Evolutionary conservation across 2,888 invertebrate species (phyloP).

Genomic region (Machimus atricapillus): DNA sequence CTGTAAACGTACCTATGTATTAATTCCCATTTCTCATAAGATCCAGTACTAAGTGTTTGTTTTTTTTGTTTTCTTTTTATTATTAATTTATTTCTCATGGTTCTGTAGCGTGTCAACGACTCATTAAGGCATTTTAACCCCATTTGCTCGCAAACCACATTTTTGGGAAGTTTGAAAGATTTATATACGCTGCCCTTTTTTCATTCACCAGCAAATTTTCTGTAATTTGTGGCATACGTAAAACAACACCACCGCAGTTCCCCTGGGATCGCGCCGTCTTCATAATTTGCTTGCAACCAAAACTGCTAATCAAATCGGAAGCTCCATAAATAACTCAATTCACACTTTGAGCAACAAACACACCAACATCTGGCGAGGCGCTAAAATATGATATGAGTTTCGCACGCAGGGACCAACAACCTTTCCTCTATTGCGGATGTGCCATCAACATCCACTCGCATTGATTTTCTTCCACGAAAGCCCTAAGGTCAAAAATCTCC

Average conservation of each 20-base stretch:
- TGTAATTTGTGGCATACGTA: not conserved
- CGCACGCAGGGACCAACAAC: constrained; percentile 16
- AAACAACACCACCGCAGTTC: not conserved
- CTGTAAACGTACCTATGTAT: too few relatives aligned
- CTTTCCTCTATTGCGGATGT: constrained; percentile 1
- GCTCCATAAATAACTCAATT: constrained; percentile 35
- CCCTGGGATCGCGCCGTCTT: not conserved
- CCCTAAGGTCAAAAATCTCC: not conserved
- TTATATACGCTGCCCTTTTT: not conserved
- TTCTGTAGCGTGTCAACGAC: not conserved
- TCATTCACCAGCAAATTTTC: not conserved
- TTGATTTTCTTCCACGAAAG: not conserved
- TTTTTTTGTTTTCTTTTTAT: not conserved
- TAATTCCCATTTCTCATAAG: too few relatives aligned
- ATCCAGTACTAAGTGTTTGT: not conserved
- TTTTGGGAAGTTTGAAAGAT: not conserved
- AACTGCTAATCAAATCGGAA: constrained; percentile 35
- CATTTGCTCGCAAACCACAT: not conserved
- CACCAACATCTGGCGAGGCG: not conserved
- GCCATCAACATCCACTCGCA: not conserved
- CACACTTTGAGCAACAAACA: not conserved
- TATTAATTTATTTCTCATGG: not conserved
- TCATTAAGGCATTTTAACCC: not conserved
- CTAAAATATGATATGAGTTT: constrained; percentile 1
- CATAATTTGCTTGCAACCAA: not conserved